Conservation (phyloP, 2,888 invertebrate genomes). For the Apotomis capreana region DNA sequence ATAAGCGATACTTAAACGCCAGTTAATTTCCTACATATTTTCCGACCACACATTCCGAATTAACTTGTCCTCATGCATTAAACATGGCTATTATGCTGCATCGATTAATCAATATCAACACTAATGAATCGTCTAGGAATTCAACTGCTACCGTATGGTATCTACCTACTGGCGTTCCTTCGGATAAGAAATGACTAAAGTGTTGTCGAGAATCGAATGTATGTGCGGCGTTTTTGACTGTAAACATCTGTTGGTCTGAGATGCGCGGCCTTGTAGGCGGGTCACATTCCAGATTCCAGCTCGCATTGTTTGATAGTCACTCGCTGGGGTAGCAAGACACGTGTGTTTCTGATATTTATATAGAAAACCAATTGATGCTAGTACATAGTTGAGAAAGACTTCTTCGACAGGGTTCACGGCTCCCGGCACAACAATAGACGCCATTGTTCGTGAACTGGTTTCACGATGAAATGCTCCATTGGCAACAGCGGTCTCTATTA, state of each 20-base stretch:
- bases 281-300: slow-evolving; percentile 78
- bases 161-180: slow-evolving; percentile 23
- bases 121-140: slow-evolving; percentile 46
- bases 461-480: slow-evolving; percentile 64
- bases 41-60: slow-evolving; percentile 34
- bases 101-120: slow-evolving; percentile 45
- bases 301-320: slow-evolving; percentile 69
- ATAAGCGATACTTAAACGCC: slow-evolving; percentile 7
- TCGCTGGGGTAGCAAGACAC: slow-evolving; percentile 36
- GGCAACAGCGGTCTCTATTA: slow-evolving; percentile 54
- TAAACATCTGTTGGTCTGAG: slow-evolving; percentile 43
- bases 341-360: slow-evolving; percentile 27
- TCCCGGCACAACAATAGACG: slow-evolving; percentile 57
- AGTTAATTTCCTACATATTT: slow-evolving; percentile 11
- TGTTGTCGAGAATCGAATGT: slow-evolving; percentile 9
- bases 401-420: slow-evolving; percentile 37
- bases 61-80: slow-evolving; percentile 39
- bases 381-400: slow-evolving; percentile 29
- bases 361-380: slow-evolving; percentile 3
- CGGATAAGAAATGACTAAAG: slow-evolving; percentile 2
- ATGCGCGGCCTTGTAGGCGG: slow-evolving; percentile 78
- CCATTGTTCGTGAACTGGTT: slow-evolving; percentile 69
- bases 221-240: slow-evolving; percentile 13
- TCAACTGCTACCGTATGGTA: slow-evolving; percentile 40
- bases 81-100: slow-evolving; percentile 36